phyloP scores from a whole-genome alignment of 2,888 invertebrate genomes.

The Adelognathus sp. region DNA sequence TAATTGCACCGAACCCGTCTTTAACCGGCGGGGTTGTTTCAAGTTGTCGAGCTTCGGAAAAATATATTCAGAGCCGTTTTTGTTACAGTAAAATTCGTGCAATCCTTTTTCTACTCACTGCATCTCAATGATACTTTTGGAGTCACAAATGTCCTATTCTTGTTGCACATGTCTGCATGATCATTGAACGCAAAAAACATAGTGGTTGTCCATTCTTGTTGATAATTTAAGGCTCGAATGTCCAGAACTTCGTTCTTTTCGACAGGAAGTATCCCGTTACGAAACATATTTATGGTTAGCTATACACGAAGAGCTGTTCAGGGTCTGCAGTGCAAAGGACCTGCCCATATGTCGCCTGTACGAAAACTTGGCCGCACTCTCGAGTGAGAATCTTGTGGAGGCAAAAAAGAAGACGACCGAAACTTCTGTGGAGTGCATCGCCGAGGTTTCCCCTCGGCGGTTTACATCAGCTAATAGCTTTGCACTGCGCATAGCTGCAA shows the following conservation, averaged over 20 bases:
- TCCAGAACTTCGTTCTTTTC: slow-evolving; percentile 13
- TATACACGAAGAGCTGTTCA: slow-evolving; percentile 40
- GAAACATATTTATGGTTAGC: slow-evolving; percentile 69
- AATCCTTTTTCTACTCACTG: too few species aligned
- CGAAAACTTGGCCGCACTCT: slow-evolving; percentile 51
- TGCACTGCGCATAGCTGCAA: background rate
- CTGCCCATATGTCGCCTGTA: slow-evolving; percentile 65
- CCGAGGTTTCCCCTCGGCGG: background rate
- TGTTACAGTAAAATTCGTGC: too few species aligned
- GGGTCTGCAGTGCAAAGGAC: slow-evolving; percentile 58
- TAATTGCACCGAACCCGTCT: slow-evolving; percentile 26
- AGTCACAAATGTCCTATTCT: background rate
- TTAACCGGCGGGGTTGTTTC: slow-evolving; percentile 15
- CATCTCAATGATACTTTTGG: background rate
- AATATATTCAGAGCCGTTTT: background rate
- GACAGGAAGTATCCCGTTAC: slow-evolving; percentile 73
- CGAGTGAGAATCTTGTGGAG: slow-evolving; percentile 43
- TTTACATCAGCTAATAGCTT: slow-evolving; percentile 28
- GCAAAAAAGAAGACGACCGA: slow-evolving; percentile 17
- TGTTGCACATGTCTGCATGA: background rate
- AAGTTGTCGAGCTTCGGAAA: background rate
- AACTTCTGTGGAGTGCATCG: slow-evolving; percentile 23
- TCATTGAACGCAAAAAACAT: slow-evolving; percentile 33
- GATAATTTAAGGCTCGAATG: slow-evolving; percentile 27
- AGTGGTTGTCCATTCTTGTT: slow-evolving; percentile 65